A percentile compares a stretch with the other conserved stretches of the same genome.
phyloP scores from a whole-genome alignment of 2,888 invertebrate genomes.

The Yponomeuta evonymella region DNA sequence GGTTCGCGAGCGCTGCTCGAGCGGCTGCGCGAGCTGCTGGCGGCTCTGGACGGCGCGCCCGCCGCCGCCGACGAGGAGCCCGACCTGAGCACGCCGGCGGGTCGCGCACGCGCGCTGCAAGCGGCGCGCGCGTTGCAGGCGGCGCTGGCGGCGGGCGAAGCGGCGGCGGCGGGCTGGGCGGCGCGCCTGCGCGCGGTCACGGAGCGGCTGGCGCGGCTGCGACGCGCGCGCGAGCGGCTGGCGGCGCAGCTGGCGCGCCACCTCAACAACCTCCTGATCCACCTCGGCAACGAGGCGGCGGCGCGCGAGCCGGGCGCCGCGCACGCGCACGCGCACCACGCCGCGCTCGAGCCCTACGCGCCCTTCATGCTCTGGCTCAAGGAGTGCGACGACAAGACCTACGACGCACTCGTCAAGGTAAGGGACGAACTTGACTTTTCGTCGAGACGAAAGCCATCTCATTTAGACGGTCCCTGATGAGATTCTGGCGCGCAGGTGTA shows the following conservation, averaged over 20 bases:
- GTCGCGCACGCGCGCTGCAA: slow-evolving; percentile 48
- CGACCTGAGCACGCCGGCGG: slow-evolving; percentile 41
- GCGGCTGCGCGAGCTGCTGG: slow-evolving; percentile 80
- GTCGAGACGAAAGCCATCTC: neutral
- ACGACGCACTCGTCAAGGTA: slow-evolving; percentile 86
- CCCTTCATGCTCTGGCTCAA: slow-evolving; percentile 95
- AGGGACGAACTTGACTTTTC: neutral
- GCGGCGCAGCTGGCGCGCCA: slow-evolving; percentile 90
- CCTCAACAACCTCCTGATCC: slow-evolving; percentile 95
- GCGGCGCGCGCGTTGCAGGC: slow-evolving; percentile 31
- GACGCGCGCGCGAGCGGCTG: slow-evolving; percentile 46
- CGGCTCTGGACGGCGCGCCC: slow-evolving; percentile 56
- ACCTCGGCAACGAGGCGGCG: slow-evolving; percentile 82
- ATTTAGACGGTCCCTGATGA: neutral
- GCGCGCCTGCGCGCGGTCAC: slow-evolving; percentile 44
- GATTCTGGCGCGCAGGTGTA: slow-evolving; percentile 72
- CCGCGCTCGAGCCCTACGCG: slow-evolving; percentile 89
- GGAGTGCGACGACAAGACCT: slow-evolving; percentile 89
- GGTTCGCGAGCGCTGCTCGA: slow-evolving; percentile 88
- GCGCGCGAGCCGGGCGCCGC: slow-evolving; percentile 22
- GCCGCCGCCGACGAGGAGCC: slow-evolving; percentile 40
- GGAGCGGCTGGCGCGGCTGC: slow-evolving; percentile 48
- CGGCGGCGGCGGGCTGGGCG: slow-evolving; percentile 20
- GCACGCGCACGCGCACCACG: slow-evolving; percentile 84
- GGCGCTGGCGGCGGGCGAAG: slow-evolving; percentile 36